Conservation (phyloP, 2,113 vertebrate species). For the Nothoprocta perdicaria region DNA sequence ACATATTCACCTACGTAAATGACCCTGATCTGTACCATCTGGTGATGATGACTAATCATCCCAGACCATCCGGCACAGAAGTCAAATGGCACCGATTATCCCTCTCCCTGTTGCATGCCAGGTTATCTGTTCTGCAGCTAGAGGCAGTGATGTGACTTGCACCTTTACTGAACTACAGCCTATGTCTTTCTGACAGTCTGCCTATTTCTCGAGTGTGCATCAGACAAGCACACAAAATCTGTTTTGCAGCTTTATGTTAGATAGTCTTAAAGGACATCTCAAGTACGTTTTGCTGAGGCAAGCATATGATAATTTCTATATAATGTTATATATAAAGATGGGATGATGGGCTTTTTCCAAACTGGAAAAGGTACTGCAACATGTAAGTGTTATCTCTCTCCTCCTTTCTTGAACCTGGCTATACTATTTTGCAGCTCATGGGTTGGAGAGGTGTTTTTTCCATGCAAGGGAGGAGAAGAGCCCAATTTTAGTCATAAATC, state of each 20-base stretch:
- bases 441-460: background rate
- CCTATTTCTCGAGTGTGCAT: no score
- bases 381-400: background rate
- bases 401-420: background rate
- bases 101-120: background rate
- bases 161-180: background rate
- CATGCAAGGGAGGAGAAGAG: background rate
- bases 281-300: background rate
- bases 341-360: background rate
- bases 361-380: background rate
- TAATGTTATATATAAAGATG: background rate
- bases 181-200: background rate
- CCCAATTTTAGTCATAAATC: background rate
- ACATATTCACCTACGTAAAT: background rate
- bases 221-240: background rate
- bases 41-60: background rate
- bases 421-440: background rate
- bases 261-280: background rate
- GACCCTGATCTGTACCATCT: background rate
- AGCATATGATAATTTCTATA: background rate
- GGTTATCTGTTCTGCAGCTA: background rate
- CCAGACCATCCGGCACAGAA: background rate
- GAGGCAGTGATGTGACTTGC: background rate
- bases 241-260: background rate
- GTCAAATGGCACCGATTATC: background rate